Base-by-base conservation (phyloP, 1,140 invertebrate genomes). In the Phortica variegata region DNA sequence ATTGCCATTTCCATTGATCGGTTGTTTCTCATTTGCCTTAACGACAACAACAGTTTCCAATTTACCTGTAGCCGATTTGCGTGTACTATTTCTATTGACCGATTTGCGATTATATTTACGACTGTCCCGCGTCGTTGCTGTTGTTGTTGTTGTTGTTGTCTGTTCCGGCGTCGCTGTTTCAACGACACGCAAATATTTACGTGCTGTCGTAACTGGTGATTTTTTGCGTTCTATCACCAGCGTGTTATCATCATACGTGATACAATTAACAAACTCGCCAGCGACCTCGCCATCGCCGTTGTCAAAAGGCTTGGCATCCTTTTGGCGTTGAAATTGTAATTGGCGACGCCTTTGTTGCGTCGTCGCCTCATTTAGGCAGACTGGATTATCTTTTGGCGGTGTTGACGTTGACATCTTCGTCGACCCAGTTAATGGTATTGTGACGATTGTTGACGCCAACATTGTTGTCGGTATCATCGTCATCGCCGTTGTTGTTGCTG, bases 201-300 rank as follows among this genome's bases (percentile, higher is more conserved):
- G 47, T 29, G 56, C 48, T 15, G 56, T 51, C 12, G 63, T 68
- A 12, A 60, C 63, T 16, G 63, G 60, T 13, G 63, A 66, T 4
- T 56, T 56, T 18, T 66, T 66, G 23, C 63, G 51, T 36, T 66
- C 63, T 32, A 66, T 66, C 15, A 66, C 49, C 32, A 66, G 49
- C 23, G 63, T 68, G 41, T 66, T 66, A 42, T 66, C 63, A 55
- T 66, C 63, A 29, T 68, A 66, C 44, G 63, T 60, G 34, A 66
- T 66, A 42, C 63, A 66, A 41, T 68, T 66, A 37, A 66, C 63
- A 46, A 68, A 32, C 49, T 66, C 63, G 1, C 63, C 63, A 18
- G 56, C 63, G 3, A 56, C 61, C 38, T 54, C 20, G 48, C 12
- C 60, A 48, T 60, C 62, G 40, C 43, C 47, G 23, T 47, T 65